Base-by-base conservation (phyloP, 1,140 invertebrate genomes). In the Ooceraea biroi region DNA sequence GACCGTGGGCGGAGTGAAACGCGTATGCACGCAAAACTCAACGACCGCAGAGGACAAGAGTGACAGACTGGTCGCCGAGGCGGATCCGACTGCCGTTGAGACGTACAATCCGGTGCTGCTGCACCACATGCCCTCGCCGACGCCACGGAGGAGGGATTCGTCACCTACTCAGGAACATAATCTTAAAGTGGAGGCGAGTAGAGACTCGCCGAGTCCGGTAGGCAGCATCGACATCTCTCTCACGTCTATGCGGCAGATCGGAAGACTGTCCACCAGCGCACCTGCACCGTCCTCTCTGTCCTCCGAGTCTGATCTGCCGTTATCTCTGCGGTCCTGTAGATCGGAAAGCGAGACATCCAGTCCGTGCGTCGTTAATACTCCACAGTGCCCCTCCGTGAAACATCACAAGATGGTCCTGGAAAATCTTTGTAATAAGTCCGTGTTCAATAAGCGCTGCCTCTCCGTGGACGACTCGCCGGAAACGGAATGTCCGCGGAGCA, bases 381-480 rank as follows among this genome's bases (percentile, higher is more conserved):
- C 95, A 10, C 95, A 95, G 72, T 95, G 94, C 86, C 91, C 96
- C 10, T 95, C 95, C 0, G 96, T 96, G 0, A 95, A 95, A 78
- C 95, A 96, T 66, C 95, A 96, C 84, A 95, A 95, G 82, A 95
- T 95, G 92, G 95, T 95, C 12, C 91, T 96, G 55, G 96, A 96
- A 89, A 95, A 95, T 84, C 89, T 95, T 3, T 94, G 92, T 72
- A 95, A 93, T 65, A 93, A 94, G 76, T 91, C 91, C 4, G 91
- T 91, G 19, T 93, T 94, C 71, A 94, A 85, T 25, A 94, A 94
- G 68, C 92, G 91, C 8, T 91, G 91, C n/a, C 85, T 93, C 25
- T 92, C 93, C 25, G 91, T 90, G 0, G 93, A 93, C 30, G 93
- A 94, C 12, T 94, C 94, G 5, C 93, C 93, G 0, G 94, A 95